These are phyloP conservation scores for Sula dactylatra DNA, from an alignment of 2,113 vertebrate species.

Conservation along the genomic window DNA sequence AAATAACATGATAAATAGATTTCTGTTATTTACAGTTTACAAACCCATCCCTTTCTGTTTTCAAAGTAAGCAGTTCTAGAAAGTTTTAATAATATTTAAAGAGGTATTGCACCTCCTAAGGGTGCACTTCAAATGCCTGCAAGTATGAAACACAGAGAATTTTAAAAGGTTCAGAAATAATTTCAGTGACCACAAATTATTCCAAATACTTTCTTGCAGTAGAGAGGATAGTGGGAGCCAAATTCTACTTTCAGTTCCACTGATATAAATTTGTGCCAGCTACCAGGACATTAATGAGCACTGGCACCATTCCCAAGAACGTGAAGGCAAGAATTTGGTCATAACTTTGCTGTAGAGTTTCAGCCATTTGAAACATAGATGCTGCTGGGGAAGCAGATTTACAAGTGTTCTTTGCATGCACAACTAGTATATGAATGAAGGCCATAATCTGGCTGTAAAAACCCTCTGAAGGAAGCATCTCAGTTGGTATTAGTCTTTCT, in stretches of 20 bases:
- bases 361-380: neutral
- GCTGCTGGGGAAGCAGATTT: neutral
- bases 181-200: neutral
- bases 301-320: neutral
- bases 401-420: neutral
- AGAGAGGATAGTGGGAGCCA: neutral
- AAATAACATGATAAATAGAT: constrained; percentile 75
- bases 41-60: constrained; percentile 67
- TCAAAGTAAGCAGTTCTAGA: constrained; percentile 55
- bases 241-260: neutral
- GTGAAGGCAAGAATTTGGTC: neutral
- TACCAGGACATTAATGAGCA: neutral
- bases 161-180: neutral
- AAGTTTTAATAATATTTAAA: constrained; percentile 35
- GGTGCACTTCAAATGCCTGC: neutral
- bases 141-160: neutral
- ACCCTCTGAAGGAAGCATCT: neutral
- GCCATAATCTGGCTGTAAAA: neutral
- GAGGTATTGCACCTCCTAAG: constrained; percentile 12
- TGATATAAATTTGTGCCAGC: neutral
- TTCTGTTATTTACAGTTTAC: constrained; percentile 76
- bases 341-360: neutral
- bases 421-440: neutral
- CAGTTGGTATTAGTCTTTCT: neutral
- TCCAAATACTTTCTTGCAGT: neutral